phyloP scores from a whole-genome alignment of 1,140 invertebrate species.

The Diploscapter pachys region DNA sequence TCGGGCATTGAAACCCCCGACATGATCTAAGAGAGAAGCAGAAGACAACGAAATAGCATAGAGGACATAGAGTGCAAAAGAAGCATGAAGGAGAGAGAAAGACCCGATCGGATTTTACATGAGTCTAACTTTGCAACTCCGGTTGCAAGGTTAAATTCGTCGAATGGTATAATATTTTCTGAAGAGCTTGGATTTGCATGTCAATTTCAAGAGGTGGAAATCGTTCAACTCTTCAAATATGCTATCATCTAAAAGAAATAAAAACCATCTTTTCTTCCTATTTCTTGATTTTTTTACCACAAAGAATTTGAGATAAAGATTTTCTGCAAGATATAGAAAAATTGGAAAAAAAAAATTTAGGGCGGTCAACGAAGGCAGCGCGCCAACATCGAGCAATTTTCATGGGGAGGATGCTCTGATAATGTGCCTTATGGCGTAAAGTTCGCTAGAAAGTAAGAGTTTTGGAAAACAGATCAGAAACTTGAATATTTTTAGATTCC shows the following conservation, averaged over 20 bases:
- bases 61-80: too few relatives aligned
- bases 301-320: too few relatives aligned
- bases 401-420: conserved; percentile 60
- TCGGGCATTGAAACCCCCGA: too few relatives aligned
- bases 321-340: too few relatives aligned
- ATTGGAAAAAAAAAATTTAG: conserved; percentile 3
- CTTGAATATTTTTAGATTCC: conserved; percentile 59
- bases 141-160: neutral
- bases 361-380: conserved; percentile 7
- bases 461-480: neutral
- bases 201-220: conserved; percentile 64
- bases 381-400: conserved; percentile 32
- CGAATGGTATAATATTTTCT: neutral
- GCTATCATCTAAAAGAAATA: neutral
- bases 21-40: too few relatives aligned
- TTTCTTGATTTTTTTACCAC: too few relatives aligned
- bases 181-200: conserved; percentile 38
- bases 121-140: too few relatives aligned
- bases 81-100: too few relatives aligned
- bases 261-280: too few relatives aligned
- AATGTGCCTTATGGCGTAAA: conserved; percentile 67
- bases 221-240: conserved; percentile 6
- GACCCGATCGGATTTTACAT: too few relatives aligned
- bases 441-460: conserved; percentile 62
- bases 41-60: too few relatives aligned